These are phyloP conservation scores for Struthio camelus DNA, from an alignment of 2,113 vertebrate species.

Conservation along the genomic window DNA sequence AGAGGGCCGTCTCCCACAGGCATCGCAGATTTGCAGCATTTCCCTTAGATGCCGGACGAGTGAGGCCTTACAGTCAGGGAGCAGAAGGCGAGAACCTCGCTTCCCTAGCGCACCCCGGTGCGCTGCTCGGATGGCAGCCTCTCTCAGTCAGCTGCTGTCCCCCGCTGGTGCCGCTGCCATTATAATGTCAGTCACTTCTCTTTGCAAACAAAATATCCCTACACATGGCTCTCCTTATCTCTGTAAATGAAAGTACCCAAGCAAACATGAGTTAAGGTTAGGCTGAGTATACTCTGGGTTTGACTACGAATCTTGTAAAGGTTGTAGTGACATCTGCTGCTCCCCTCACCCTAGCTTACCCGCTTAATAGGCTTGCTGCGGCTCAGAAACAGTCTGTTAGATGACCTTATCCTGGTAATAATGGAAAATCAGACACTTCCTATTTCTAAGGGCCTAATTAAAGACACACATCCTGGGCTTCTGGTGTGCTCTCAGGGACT, in stretches of 20 bases:
- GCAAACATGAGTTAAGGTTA: slow-evolving; percentile 24
- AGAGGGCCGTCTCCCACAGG: not conserved
- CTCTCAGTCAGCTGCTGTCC: not conserved
- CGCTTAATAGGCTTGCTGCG: not conserved
- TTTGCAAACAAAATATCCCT: not conserved
- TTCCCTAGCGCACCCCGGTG: not conserved
- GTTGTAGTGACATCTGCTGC: not conserved
- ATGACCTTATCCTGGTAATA: not conserved
- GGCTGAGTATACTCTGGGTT: not conserved
- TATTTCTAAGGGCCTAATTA: not conserved
- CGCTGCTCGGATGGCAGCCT: rapidly evolving
- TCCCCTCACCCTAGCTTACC: not conserved
- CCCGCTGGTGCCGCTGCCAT: rapidly evolving
- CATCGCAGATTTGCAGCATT: not conserved
- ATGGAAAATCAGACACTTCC: not conserved
- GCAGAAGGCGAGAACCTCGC: not conserved
- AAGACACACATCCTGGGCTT: not conserved
- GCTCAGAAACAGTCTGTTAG: not conserved
- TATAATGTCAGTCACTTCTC: not conserved
- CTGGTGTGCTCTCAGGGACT: not conserved
- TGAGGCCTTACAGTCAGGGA: not conserved
- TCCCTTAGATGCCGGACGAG: not conserved
- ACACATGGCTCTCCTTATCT: not conserved
- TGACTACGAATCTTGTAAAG: not conserved
- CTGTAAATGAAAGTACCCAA: not conserved